Base-by-base conservation (phyloP, 2,888 invertebrate species). In the Philhelius pedissequus region DNA sequence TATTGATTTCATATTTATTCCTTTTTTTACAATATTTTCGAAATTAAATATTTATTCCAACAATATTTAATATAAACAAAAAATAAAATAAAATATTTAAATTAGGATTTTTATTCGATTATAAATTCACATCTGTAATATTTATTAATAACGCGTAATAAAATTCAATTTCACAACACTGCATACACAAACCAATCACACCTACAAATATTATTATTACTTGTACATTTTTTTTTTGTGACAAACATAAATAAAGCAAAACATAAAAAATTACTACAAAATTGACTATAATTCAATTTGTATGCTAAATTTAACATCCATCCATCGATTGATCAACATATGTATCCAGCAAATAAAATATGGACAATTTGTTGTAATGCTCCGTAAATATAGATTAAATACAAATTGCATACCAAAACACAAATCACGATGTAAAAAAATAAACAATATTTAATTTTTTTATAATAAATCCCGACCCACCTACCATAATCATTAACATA, bases 71-170 rank as follows among this genome's bases (percentile, higher is more conserved):
- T 7, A 5, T 20, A 30, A 7, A 30, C 0, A 11, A 9, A 54
- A 54, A 13, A 35, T 6, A 38, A 58, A 15, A 30, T 69, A 64
- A 48, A 48, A 56, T n/a, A 52, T 5, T 8, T 8, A 48, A 22
- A 15, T 15, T 22, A 32, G 68, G 60, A 68, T 43, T 27, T 32
- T 32, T 56, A 68, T 82, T 54, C 60, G 73, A 82, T 82, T 77
- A 56, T 56, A 20, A 56, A 69, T 66, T 77, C 64, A 30, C 60
- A 77, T 82, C 74, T 77, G 62, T 77, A n/a, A 82, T 82, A 43
- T 62, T n/a, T 60, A 82, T 82, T 78, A 82, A 69, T 30, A 54
- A 69, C 38, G 54, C 27, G n/a, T 56, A 69, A 81, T 73, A 68
- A 73, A 77, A 62, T 77, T 71, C 32, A 68, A 77, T 71, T 71